Conservation (phyloP, 2,113 vertebrate genomes). For the Lasiurus cinereus region DNA sequence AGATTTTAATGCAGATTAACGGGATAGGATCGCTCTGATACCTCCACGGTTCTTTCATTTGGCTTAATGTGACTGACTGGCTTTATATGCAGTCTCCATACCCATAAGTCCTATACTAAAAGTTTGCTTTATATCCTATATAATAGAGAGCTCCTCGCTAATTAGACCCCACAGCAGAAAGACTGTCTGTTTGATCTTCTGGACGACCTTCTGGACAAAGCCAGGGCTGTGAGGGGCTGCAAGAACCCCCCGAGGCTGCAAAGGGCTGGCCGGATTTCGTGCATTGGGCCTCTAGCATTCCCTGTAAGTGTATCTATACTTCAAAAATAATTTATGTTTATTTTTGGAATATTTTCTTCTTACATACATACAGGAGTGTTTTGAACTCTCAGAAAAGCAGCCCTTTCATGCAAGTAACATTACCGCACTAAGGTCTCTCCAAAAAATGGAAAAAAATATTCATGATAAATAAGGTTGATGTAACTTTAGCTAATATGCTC, state of each 20-base stretch:
- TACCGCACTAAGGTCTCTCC: constrained; percentile 4
- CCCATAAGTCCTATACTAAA: not conserved
- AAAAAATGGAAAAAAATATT: not conserved
- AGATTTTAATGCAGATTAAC: not conserved
- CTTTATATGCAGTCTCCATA: not conserved
- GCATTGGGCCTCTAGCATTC: not conserved
- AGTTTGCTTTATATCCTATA: not conserved
- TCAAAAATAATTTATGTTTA: not conserved
- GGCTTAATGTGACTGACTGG: not conserved
- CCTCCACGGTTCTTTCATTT: not conserved
- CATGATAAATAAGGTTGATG: not conserved
- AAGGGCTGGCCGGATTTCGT: too few species aligned
- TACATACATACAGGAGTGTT: not conserved
- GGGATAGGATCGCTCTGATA: not conserved
- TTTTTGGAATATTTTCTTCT: not conserved
- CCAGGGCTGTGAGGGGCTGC: too few species aligned
- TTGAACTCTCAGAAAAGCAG: not conserved
- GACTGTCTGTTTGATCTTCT: too few species aligned
- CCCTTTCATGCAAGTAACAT: not conserved
- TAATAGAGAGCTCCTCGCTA: too few species aligned
- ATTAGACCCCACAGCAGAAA: too few species aligned
- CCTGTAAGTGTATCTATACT: not conserved
- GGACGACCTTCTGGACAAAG: too few species aligned
- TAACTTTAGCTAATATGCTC: not conserved
- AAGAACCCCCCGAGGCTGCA: too few species aligned